Evolutionary conservation across 2,113 vertebrate species (phyloP), one percentile per base, ranked within the genome.

Genomic region (Cranoglanis bouderius): DNA sequence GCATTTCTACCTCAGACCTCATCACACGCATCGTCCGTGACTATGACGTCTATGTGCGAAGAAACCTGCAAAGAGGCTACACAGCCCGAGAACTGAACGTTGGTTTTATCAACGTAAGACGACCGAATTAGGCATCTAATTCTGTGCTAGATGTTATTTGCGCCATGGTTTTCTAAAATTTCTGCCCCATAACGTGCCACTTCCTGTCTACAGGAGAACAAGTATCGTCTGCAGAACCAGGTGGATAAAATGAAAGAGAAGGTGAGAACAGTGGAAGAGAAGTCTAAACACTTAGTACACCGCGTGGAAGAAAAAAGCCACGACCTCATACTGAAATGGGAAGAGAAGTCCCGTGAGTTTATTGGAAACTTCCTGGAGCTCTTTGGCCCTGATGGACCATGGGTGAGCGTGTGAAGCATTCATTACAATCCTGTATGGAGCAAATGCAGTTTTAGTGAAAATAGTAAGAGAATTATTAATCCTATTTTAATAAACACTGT

Each of bases 231-330:
- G 91, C 98, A 99, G 95, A 98, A 99, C 93, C 98, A 99, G 91
- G 98, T 99, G 90, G 98, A 99, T 91, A 97, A 96, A 87, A 99
- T 99, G 98, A 99, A 99, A 92, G 97, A 99, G 93, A 99, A 96
- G 88, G 98, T 99, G 77, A 98, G 97, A 92, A 99, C 97, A 0
- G 97, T 99, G 5, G 98, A 99, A 88, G 98, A 99, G 93, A 98
- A 97, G 92, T 99, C 98, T 90, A 99, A 99, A 93, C 97, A 99
- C 90, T 98, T 99, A 95, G 98, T 99, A 75, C 98, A 97, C 92
- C 96, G 96, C 10, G 98, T 99, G 87, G 98, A 99, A 95, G 98
- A 99, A 94, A 99, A 98, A 91, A 99, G 98, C 92, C 97, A 98
- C 18, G 98, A 99, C 91, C 96, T 99, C 87, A 99, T 99, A 93